Conservation (phyloP, 2,797 vertebrate genomes). For the Darevskia nairensis region DNA sequence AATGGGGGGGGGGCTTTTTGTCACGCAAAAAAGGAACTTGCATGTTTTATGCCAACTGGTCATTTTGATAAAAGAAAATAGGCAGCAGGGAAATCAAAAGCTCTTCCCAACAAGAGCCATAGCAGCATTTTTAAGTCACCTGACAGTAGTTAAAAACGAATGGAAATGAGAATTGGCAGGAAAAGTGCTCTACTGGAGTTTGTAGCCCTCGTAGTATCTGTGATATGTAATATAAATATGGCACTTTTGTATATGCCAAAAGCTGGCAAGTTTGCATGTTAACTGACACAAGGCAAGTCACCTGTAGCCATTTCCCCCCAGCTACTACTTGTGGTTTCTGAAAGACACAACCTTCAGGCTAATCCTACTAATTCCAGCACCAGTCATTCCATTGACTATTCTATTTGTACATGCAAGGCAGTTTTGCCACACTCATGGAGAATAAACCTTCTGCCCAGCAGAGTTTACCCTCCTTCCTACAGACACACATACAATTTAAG, state of each 20-base stretch:
- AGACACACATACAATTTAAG: slow-evolving; percentile 59
- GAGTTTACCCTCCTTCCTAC: slow-evolving; percentile 43
- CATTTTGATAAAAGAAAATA: slow-evolving; percentile 50
- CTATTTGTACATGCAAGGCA: slow-evolving; percentile 49
- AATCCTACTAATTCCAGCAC: slow-evolving; percentile 28
- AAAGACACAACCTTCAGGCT: slow-evolving; percentile 46
- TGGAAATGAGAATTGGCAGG: slow-evolving; percentile 60
- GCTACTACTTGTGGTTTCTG: slow-evolving; percentile 37
- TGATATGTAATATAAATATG: slow-evolving; percentile 67
- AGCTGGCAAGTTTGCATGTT: slow-evolving; percentile 52
- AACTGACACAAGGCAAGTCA: slow-evolving; percentile 33
- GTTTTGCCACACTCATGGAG: slow-evolving; percentile 49
- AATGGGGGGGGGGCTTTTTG: background rate
- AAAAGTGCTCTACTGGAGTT: slow-evolving; percentile 70
- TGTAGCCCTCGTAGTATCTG: slow-evolving; percentile 61
- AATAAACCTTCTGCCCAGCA: slow-evolving; percentile 59
- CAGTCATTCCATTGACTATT: slow-evolving; percentile 1
- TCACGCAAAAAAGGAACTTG: slow-evolving; percentile 55
- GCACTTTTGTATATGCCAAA: slow-evolving; percentile 67
- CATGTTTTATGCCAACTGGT: slow-evolving; percentile 63
- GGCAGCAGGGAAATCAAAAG: slow-evolving; percentile 51
- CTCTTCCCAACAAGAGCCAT: slow-evolving; percentile 55
- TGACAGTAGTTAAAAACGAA: slow-evolving; percentile 62
- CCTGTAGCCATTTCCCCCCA: slow-evolving; percentile 55
- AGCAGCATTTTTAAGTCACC: slow-evolving; percentile 74